Base-by-base conservation (phyloP, 2,888 invertebrate genomes). In the Linnaemya tessellans region DNA sequence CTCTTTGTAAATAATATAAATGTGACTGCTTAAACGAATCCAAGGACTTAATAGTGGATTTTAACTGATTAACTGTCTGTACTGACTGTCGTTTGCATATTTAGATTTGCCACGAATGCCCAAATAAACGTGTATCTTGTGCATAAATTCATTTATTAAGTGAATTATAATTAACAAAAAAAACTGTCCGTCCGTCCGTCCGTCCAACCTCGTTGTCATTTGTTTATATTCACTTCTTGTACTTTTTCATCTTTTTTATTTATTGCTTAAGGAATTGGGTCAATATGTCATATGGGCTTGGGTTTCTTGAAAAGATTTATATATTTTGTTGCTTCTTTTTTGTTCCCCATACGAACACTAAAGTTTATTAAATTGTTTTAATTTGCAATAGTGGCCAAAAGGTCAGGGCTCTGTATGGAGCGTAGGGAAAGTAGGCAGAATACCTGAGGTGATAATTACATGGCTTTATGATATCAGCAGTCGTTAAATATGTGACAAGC, bases 61-160 rank as follows among this genome's bases (percentile, higher is more conserved):
- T 84, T 71, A 84, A 80, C 62, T 84, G 84, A 84, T 84, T 84
- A 80, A 77, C 80, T 62, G 83, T 74, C 83, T 73, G 64, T 73
- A 18, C 15, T 10, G 60, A 51, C 15, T n/a, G 49, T 60, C 9
- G 38, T 13, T 18, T 49, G 38, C n/a, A 56, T 56, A 56, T 46
- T 56, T 56, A 30, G 35, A 38, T 13, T 75, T 67, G 80, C 43
- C 75, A 84, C 75, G 65, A 71, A 84, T 84, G 43, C 10, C 25
- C n/a, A 67, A 71, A 73, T 41, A 51, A 62, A 18, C n/a, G 15
- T 51, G 15, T 38, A 18, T 18, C 8, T 49, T 68, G 38, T 11
- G 64, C 56, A 70, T 65, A 64, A 70, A 77, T 64, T 73, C 58
- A 73, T 65, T 80, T 68, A 71, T 73, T 74, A 64, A 51, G 67